Conservation (phyloP, 2,888 invertebrate genomes). For the Cheilosia soror region DNA sequence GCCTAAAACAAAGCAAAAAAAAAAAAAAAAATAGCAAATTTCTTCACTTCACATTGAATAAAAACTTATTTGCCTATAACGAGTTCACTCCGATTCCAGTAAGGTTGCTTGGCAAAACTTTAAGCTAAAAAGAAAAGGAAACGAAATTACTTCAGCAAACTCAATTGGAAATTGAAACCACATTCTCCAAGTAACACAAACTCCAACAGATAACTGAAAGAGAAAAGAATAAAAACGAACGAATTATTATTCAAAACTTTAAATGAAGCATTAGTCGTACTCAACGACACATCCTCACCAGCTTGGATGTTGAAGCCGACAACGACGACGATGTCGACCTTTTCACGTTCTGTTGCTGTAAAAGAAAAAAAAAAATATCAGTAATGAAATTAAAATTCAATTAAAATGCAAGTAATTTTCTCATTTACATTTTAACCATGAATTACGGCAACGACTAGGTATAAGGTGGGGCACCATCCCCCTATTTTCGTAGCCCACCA, state of each 20-base stretch:
- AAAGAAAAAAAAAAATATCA: conserved; percentile 53
- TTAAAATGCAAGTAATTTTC: conserved; percentile 75
- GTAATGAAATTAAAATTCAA: conserved; percentile 75
- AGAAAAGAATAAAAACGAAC: conserved; percentile 2
- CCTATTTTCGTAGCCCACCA: neutral
- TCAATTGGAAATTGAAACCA: conserved; percentile 70
- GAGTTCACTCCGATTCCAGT: neutral
- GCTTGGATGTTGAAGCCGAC: conserved; percentile 23
- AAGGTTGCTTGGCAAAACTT: conserved; percentile 41
- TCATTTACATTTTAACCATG: conserved; percentile 74
- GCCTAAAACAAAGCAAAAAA: conserved; percentile 25
- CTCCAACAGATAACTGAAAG: conserved; percentile 46
- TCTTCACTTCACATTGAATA: conserved; percentile 14
- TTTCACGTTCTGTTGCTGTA: conserved; percentile 15
- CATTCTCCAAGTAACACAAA: conserved; percentile 54
- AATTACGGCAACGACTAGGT: conserved; percentile 60
- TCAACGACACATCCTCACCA: conserved; percentile 52
- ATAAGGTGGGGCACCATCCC: neutral
- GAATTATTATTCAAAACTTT: conserved; percentile 74
- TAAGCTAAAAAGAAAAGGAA: conserved; percentile 25
- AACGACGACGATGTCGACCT: conserved; percentile 60
- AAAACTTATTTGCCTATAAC: conserved; percentile 15
- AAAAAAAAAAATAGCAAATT: conserved; percentile 19
- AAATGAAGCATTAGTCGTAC: conserved; percentile 63
- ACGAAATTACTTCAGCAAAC: conserved; percentile 50